Conservation (phyloP, 2,888 invertebrate genomes). For the Apodemia zela region DNA sequence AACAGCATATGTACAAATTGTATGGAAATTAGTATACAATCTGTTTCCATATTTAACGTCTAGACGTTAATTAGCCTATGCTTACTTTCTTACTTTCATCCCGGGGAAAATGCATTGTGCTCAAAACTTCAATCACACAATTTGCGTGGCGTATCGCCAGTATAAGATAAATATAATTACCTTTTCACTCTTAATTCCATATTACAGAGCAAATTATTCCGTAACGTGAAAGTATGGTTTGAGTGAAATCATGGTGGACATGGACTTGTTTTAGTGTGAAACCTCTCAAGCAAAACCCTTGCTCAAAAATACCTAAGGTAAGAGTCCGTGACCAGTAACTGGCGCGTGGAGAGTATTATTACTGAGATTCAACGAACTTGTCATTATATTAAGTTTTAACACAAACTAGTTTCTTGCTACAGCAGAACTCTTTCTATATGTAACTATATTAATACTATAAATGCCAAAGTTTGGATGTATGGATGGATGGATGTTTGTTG, state of each 20-base stretch:
- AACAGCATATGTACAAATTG: too few species aligned
- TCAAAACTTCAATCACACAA: too few species aligned
- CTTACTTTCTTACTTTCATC: too few species aligned
- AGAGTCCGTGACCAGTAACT: conserved; percentile 41
- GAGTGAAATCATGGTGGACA: conserved; percentile 13
- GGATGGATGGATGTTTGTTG: too few species aligned
- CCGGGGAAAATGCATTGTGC: too few species aligned
- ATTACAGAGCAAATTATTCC: background rate
- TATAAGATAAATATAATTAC: too few species aligned
- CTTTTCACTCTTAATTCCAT: background rate
- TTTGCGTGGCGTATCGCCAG: too few species aligned
- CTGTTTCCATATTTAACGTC: too few species aligned
- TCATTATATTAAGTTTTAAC: background rate
- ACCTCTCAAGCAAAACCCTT: conserved; percentile 10
- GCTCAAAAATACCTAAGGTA: conserved; percentile 28
- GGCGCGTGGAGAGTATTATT: conserved; percentile 40
- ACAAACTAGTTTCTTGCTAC: background rate
- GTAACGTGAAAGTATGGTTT: conserved; percentile 2
- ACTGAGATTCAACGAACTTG: conserved; percentile 40
- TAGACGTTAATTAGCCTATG: too few species aligned
- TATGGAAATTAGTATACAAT: too few species aligned
- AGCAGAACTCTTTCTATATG: background rate
- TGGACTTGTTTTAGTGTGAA: conserved; percentile 5
- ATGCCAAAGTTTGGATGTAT: too few species aligned
- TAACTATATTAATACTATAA: too few species aligned